These are phyloP conservation scores for Diphyllodes magnificus DNA, from an alignment of 2,113 vertebrate species.

Conservation along the genomic window DNA sequence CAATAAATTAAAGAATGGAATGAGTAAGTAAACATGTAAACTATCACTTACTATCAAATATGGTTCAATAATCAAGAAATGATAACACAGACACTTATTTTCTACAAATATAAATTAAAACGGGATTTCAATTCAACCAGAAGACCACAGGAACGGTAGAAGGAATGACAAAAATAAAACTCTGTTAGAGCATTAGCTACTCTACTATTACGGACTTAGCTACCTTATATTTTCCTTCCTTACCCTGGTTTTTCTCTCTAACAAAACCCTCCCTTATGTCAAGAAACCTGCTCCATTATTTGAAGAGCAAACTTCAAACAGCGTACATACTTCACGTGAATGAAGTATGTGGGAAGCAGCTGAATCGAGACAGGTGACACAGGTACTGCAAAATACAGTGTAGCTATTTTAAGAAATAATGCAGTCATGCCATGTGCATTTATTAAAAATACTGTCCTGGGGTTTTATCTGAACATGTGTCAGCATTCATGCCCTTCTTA, in stretches of 20 bases:
- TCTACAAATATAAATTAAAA: neutral
- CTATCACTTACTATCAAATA: neutral
- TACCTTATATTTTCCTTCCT: neutral
- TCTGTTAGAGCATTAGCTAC: neutral
- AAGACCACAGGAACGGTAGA: neutral
- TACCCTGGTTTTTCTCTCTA: neutral
- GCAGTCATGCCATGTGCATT: neutral
- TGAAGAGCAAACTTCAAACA: neutral
- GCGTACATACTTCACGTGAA: neutral
- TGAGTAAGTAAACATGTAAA: neutral
- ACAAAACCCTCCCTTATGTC: neutral
- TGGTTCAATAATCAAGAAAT: neutral
- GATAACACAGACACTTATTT: neutral
- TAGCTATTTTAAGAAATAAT: neutral
- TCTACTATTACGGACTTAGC: rapidly evolving
- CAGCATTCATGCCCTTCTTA: neutral
- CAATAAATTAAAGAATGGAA: neutral
- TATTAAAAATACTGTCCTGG: neutral
- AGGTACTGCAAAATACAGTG: neutral
- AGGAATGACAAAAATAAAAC: neutral
- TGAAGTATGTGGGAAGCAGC: neutral
- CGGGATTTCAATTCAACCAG: neutral
- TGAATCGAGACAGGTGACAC: neutral
- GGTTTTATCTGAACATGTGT: neutral
- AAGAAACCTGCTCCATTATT: neutral